These are phyloP conservation scores for Julus scanicus DNA, from an alignment of 2,888 invertebrate genomes.

Conservation along the genomic window DNA sequence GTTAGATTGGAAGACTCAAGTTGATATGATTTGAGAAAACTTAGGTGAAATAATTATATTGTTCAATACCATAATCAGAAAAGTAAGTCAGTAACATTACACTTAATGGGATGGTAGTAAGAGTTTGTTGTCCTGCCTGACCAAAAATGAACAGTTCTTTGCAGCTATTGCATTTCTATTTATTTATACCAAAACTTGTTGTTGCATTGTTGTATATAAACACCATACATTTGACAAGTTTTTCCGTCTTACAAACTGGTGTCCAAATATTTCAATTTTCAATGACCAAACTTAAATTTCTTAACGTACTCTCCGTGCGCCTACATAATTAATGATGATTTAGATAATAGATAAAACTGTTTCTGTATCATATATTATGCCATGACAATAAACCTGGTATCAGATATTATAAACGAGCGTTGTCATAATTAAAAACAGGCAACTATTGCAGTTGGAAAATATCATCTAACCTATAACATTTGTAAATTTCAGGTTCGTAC, in stretches of 20 bases:
- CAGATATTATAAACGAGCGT: background rate
- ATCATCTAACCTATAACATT: too few species aligned
- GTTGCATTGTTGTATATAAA: background rate
- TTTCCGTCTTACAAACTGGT: background rate
- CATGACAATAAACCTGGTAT: constrained; percentile 22
- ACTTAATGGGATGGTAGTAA: background rate
- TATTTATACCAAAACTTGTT: constrained; percentile 21
- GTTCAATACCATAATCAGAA: background rate
- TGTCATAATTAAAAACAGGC: too few species aligned
- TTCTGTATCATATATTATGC: constrained; percentile 12
- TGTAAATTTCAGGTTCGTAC: too few species aligned
- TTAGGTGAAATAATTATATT: background rate
- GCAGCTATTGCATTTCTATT: background rate
- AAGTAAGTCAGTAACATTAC: background rate
- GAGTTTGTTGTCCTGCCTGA: background rate
- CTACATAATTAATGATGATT: background rate
- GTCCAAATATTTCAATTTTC: constrained; percentile 10
- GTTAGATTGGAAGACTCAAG: background rate
- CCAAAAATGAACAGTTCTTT: constrained; percentile 5
- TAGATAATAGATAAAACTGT: background rate
- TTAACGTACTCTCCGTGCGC: background rate
- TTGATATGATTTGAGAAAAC: background rate
- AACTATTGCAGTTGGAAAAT: too few species aligned
- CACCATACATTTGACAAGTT: background rate
- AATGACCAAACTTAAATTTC: background rate